A percentile compares a stretch with the other conserved stretches of the same genome.
Evolutionary conservation across 2,113 vertebrate genomes (phyloP).

Genomic region (Dasyprocta punctata): DNA sequence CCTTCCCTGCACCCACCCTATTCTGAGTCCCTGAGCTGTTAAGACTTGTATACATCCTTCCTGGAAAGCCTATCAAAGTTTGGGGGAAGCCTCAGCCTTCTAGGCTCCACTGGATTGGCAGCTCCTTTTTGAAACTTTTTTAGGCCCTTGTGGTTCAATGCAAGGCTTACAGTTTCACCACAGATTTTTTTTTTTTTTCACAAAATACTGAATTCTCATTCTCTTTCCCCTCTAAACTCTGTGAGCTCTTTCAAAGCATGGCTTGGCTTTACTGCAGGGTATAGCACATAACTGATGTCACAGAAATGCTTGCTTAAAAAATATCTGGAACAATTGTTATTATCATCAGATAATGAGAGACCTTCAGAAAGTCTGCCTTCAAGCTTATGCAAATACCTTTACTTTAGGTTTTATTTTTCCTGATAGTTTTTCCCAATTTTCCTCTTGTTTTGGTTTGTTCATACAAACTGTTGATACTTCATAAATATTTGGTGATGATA

Average conservation of each 20-base stretch:
- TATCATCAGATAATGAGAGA: neutral
- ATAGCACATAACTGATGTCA: neutral
- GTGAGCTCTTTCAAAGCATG: neutral
- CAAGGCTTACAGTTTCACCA: neutral
- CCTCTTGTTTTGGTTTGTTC: conserved; percentile 33
- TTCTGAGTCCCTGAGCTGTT: neutral
- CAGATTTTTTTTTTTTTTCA: neutral
- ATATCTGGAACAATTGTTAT: neutral
- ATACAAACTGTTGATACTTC: neutral
- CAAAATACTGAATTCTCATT: neutral
- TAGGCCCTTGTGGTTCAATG: neutral
- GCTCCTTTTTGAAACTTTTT: neutral
- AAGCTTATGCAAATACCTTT: conserved; percentile 41
- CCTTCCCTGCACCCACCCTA: neutral
- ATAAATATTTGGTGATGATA: conserved; percentile 28
- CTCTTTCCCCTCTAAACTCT: neutral
- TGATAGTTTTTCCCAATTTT: conserved; percentile 37
- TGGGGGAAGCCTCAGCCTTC: neutral
- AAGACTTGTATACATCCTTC: neutral
- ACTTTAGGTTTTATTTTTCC: neutral
- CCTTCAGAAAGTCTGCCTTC: conserved; percentile 24
- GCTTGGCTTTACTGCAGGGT: neutral
- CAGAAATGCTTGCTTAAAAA: neutral
- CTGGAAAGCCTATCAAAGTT: neutral
- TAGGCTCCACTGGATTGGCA: neutral